Evolutionary conservation across 2,113 vertebrate genomes (phyloP), one percentile per base, ranked within the genome.

Genomic region (Cepphus grylle): DNA sequence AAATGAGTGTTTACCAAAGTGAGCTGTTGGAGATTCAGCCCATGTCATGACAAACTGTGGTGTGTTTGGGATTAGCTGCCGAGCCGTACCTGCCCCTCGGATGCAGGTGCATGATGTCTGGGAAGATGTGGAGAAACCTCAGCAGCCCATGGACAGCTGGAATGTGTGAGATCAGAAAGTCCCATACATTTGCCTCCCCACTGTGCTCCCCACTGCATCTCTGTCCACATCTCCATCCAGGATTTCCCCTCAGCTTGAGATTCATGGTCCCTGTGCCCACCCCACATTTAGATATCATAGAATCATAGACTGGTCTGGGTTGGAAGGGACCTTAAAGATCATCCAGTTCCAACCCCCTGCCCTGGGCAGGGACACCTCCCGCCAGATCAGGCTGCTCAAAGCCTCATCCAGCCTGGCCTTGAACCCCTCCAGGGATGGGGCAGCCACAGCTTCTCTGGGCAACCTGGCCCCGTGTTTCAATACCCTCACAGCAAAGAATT

Each of bases 1-100:
- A 34, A 7, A 14, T 0, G 42, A 49, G 6, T 0, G 8, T 66
- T 71, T 17, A 7, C n/a, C n/a, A 5, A 17, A 21, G 50, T 0
- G 10, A 40, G 34, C 20, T 27, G 42, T 6, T 5, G 2, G 70
- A 22, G 36, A 2, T 20, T 14, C 59, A 8, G 21, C 34, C 29
- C 2, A 1, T 32, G 43, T 83, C 29, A 3, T 3, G 76, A 4
- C 17, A 10, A 5, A 1, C 10, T 1, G 16, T 2, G 9, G 25
- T 1, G 63, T 3, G 0, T 20, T 29, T 3, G 79, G 86, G 17
- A 6, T 32, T 27, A 29, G 26, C 49, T 6, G 40, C 25, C 0
- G 5, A 55, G 61, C 69, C 1, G 5, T 1, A 38, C 34, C 67
- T 50, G 53, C 11, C 10, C 34, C 30, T 15, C 2, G 22, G 59